Base-by-base conservation (phyloP, 2,797 vertebrate genomes). In the Champsocephalus gunnari region DNA sequence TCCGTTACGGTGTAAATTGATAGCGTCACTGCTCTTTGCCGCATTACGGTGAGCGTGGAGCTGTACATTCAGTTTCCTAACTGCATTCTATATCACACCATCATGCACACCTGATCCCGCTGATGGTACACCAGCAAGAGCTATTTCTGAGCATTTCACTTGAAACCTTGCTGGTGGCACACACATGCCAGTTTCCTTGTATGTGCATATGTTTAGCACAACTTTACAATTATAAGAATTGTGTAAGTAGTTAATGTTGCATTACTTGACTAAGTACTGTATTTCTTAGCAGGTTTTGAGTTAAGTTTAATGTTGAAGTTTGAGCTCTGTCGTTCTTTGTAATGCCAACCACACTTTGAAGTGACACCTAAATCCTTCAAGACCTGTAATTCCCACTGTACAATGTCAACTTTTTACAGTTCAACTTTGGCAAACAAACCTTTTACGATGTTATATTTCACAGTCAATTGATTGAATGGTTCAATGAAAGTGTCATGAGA, bases 1-100 rank as follows among this genome's bases (percentile, higher is more conserved):
- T 89, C 86, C 82, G 86, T 90, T 89, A 90, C 62, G 74, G 83
- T 94, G 91, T 92, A 91, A 92, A 92, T 79, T 90, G 92, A 92
- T 92, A 89, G 92, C 83, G 74, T 85, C 85, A 85, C 69, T 84
- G 83, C 86, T 91, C 81, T 90, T 88, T 90, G 85, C 90, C 79
- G 84, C 87, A 91, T 90, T 88, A 91, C 79, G 72, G 87, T 48
- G 67, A 91, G 82, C 79, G n/a, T 79, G 72, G 84, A 87, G 83
- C 90, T 89, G 87, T 86, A 89, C 87, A 89, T 90, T 89, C 79
- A 89, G 86, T 91, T 91, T 93, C 86, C 88, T 83, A 84, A 87
- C 81, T 88, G 86, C 87, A 88, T 83, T 90, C 85, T 85, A 88
- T 89, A 89, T 89, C 87, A 92, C 85, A 86, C 72, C 67, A 89